Percentiles rank a stretch among this genome's conserved stretches.
These are phyloP conservation scores for Sceloporus tristichus DNA, from an alignment of 2,113 vertebrate species.

Conservation along the genomic window DNA sequence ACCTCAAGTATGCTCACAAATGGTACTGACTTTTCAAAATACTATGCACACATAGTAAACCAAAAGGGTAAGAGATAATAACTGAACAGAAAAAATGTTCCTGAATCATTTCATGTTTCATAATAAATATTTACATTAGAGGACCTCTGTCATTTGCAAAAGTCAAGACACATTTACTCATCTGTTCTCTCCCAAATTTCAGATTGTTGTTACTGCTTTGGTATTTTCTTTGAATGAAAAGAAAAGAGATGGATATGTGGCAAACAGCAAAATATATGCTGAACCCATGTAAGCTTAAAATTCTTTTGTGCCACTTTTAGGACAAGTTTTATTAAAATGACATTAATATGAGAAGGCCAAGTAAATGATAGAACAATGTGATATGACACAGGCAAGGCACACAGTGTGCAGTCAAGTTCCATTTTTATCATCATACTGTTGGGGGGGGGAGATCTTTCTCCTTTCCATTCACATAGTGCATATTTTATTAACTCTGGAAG, in stretches of 20 bases:
- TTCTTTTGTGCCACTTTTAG: not conserved
- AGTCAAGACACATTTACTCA: too few species aligned
- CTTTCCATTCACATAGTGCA: constrained; percentile 60
- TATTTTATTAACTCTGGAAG: constrained; percentile 70
- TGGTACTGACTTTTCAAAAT: constrained; percentile 33
- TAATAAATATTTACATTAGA: constrained; percentile 51
- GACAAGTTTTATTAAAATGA: too few species aligned
- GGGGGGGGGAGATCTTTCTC: constrained; percentile 42
- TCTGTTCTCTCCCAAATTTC: too few species aligned
- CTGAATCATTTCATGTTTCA: constrained; percentile 44
- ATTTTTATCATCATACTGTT: constrained; percentile 49
- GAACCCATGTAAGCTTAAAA: constrained; percentile 20
- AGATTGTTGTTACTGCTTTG: too few species aligned
- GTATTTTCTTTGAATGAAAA: too few species aligned
- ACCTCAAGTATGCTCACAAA: constrained; percentile 45
- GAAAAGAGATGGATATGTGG: not conserved
- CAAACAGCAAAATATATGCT: constrained; percentile 53
- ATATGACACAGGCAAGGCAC: constrained; percentile 61
- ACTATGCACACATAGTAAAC: constrained; percentile 21
- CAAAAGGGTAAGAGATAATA: constrained; percentile 52
- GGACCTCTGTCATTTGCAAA: constrained; percentile 51
- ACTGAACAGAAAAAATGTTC: constrained; percentile 26
- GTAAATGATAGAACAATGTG: constrained; percentile 44
- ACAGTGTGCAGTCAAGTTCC: constrained; percentile 47
- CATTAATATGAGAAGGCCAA: constrained; percentile 46